Evolutionary conservation across 2,888 invertebrate genomes (phyloP).

Genomic region (Pecten maximus): DNA sequence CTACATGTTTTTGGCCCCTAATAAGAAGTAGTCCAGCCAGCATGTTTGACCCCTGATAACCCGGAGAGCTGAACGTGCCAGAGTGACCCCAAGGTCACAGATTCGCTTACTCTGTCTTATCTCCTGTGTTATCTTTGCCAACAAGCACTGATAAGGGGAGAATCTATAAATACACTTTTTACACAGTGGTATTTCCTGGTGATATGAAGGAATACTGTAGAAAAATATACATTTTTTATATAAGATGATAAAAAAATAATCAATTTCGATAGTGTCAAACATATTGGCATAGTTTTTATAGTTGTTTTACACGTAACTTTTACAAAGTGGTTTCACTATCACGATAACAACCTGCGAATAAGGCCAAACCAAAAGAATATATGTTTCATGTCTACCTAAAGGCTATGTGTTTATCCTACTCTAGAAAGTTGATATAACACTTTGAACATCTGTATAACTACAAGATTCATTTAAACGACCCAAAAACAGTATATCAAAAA

Average conservation of each 20-base stretch:
- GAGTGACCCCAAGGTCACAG: neutral
- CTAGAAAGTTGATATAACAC: too few species aligned
- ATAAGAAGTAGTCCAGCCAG: neutral
- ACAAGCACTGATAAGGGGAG: neutral
- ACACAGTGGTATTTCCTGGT: constrained; percentile 5
- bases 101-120: neutral
- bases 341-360: neutral
- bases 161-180: neutral
- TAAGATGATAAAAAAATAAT: neutral
- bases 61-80: neutral
- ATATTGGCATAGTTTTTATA: neutral
- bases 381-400: neutral
- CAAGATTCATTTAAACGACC: too few species aligned
- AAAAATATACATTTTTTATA: neutral
- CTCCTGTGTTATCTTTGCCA: neutral
- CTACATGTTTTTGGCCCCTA: constrained; percentile 17
- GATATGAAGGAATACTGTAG: neutral
- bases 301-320: neutral
- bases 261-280: neutral
- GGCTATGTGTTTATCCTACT: too few species aligned
- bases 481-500: too few species aligned
- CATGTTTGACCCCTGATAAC: neutral
- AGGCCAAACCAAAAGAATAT: neutral
- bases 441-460: too few species aligned
- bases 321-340: neutral